Percentiles rank a stretch among this genome's conserved stretches.
These are phyloP conservation scores for Hephaestus fuliginosus DNA, from an alignment of 2,797 vertebrate species.

Conservation along the genomic window DNA sequence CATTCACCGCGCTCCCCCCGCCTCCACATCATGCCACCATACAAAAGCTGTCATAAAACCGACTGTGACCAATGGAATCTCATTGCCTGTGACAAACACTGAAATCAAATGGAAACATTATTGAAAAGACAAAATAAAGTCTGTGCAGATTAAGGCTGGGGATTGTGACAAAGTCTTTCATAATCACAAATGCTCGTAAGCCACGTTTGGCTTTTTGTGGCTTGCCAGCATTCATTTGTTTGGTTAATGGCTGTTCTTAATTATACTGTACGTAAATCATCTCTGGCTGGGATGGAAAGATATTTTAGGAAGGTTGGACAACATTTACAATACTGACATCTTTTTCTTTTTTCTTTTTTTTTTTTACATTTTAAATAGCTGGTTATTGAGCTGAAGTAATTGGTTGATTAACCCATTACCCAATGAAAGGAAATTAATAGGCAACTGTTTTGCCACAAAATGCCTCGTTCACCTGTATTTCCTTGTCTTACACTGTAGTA, in stretches of 20 bases:
- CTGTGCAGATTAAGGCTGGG: constrained; percentile 19
- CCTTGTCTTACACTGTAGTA: no score
- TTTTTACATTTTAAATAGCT: neutral
- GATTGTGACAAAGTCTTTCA: constrained; percentile 24
- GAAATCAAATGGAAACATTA: constrained; percentile 37
- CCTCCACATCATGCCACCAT: neutral
- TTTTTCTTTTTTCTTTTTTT: neutral
- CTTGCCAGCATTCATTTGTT: constrained; percentile 15
- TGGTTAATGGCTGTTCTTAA: constrained; percentile 2
- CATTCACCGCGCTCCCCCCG: neutral
- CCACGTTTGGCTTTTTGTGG: neutral
- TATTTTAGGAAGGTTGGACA: neutral
- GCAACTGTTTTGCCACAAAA: neutral
- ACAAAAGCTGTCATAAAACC: constrained; percentile 24
- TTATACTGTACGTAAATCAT: neutral
- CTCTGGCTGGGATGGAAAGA: neutral
- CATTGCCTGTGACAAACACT: constrained; percentile 13
- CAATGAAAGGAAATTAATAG: neutral
- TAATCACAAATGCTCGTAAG: constrained; percentile 22
- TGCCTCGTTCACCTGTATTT: no score
- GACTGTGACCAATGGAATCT: constrained; percentile 28
- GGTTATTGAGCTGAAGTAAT: neutral
- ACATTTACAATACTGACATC: neutral
- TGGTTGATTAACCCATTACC: neutral
- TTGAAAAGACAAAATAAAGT: constrained; percentile 19